These are phyloP conservation scores for Gobionotothen gibberifrons DNA, from an alignment of 2,797 vertebrate genomes.

Conservation along the genomic window DNA sequence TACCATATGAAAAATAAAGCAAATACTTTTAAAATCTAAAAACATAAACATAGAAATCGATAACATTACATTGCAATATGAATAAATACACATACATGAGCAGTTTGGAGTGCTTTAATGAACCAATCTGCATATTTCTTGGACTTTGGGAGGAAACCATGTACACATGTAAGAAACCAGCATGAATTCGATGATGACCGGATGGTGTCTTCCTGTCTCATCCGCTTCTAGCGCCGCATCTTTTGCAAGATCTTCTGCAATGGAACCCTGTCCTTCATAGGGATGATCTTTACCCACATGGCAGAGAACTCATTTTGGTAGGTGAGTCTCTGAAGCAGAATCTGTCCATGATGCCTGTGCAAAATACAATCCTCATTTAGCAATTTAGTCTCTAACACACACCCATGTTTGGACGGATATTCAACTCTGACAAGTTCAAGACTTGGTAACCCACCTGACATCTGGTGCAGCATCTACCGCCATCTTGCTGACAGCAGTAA, in stretches of 20 bases:
- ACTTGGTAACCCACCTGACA: slow-evolving; percentile 11
- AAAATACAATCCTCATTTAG: neutral
- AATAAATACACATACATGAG: too few relatives aligned
- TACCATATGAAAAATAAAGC: too few relatives aligned
- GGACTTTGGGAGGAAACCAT: too few relatives aligned
- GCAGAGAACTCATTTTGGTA: neutral
- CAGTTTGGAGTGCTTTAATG: too few relatives aligned
- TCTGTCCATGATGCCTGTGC: neutral
- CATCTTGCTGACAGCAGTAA: slow-evolving; percentile 16
- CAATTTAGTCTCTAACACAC: neutral
- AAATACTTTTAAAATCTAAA: too few relatives aligned
- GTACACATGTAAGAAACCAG: too few relatives aligned
- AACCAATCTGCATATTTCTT: too few relatives aligned
- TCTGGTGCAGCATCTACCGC: neutral
- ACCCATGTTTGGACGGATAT: neutral
- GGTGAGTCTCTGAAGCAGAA: neutral
- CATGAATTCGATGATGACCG: too few relatives aligned
- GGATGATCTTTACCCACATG: neutral
- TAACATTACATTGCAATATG: too few relatives aligned
- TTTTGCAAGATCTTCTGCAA: slow-evolving; percentile 1
- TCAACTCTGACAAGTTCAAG: neutral
- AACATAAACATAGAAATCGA: too few relatives aligned
- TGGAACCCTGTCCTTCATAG: neutral
- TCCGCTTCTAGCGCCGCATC: neutral
- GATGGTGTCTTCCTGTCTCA: too few relatives aligned